These are phyloP conservation scores for Megalopta genalis DNA, from an alignment of 1,140 invertebrate species.

Conservation along the genomic window DNA sequence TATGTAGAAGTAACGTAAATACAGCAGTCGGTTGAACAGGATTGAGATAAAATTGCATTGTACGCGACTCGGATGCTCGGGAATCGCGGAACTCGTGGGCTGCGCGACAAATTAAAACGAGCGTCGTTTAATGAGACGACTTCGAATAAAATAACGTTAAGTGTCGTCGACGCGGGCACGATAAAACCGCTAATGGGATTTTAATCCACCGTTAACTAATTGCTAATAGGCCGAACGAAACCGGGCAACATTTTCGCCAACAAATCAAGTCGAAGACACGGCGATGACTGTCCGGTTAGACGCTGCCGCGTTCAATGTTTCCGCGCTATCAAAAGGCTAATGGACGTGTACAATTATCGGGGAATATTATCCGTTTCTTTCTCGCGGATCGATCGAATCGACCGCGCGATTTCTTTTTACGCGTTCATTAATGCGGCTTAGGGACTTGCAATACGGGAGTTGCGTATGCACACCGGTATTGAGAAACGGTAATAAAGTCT, in stretches of 20 bases:
- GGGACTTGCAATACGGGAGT: background rate
- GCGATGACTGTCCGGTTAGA: background rate
- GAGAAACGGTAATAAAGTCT: background rate
- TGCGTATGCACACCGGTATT: background rate
- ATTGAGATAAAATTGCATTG: background rate
- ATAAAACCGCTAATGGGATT: conserved; percentile 68
- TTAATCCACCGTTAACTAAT: conserved; percentile 63
- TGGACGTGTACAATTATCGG: conserved; percentile 29
- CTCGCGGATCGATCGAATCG: background rate
- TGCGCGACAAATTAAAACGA: background rate
- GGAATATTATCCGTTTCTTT: conserved; percentile 41
- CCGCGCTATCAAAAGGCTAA: conserved; percentile 45
- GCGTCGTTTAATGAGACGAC: background rate
- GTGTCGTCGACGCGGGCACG: conserved; percentile 30
- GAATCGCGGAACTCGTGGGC: background rate
- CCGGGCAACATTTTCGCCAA: conserved; percentile 18
- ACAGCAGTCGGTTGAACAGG: too few species aligned
- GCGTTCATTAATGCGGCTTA: conserved; percentile 1
- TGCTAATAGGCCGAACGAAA: conserved; percentile 50
- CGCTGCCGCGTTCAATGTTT: conserved; percentile 21
- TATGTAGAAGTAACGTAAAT: too few species aligned
- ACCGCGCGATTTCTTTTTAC: background rate
- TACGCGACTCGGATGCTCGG: background rate
- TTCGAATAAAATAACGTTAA: conserved; percentile 10
- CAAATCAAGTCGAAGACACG: conserved; percentile 48